Evolutionary conservation across 2,113 vertebrate genomes (phyloP), one percentile per base, ranked within the genome.

Genomic region (Thalassarche chlororhynchos): DNA sequence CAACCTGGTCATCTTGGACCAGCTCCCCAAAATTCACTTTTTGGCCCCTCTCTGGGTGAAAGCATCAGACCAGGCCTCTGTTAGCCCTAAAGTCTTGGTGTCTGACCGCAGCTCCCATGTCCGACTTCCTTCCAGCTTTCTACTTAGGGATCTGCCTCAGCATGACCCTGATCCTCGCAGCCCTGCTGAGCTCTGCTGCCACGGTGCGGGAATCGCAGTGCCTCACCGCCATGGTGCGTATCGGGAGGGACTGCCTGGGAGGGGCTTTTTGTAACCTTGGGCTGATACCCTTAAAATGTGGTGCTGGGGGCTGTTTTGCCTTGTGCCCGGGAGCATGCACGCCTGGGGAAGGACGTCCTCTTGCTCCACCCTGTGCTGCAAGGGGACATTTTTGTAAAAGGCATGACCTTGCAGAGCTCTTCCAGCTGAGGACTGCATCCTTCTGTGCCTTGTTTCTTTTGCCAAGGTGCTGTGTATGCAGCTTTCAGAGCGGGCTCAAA

Each of bases 141-240:
- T 96, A 96, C 77, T 58, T 87, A 0, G 98, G 98, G 68, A 95
- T 98, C 52, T 96, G 93, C 76, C 91, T 98, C 75, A 96, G 95
- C 80, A 93, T 95, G 79, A 91, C 92, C 10, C 96, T 98, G 65
- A 69, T 94, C 80, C 80, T 98, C 3, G 96, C 94, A 42, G 93
- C 95, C 58, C 84, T 98, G 42, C 92, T 98, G 92, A 98, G 98
- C 66, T 88, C 94, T 0, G 54, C 78, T 0, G 97, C 97, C 78
- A 96, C 76, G 1, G 90, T 98, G 61, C 92, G 93, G 79, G 98
- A 98, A 66, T 97, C 97, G 0, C 96, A 80, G 70, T 61, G 91
- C 20, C 96, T 97, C 62, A 95, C 96, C 0, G 89, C 96, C 55
- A 85, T 89, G 93, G 98, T 98, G 90, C 21, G 98, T 98, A 86